Base-by-base conservation (phyloP, 2,888 invertebrate species). In the Perdita meconis region DNA sequence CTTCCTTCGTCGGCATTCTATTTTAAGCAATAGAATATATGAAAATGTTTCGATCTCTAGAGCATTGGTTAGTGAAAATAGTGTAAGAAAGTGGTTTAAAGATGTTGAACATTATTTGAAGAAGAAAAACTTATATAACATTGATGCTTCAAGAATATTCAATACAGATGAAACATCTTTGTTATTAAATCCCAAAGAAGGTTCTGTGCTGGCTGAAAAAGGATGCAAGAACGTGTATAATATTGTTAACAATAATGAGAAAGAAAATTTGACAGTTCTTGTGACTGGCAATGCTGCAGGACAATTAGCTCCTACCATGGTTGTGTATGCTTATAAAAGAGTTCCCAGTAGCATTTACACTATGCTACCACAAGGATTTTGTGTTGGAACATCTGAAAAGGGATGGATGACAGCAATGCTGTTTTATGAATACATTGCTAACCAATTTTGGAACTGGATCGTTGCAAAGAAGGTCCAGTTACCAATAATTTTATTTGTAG, bases 401-500 rank as follows among this genome's bases (percentile, higher is more conserved):
- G 42, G 42, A n/a, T 42, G 42, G n/a, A 42, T 42, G 42, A 42
- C n/a, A n/a, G n/a, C n/a, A n/a, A n/a, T n/a, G n/a, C n/a, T n/a
- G n/a, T 42, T 42, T 16, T 42, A n/a, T 42, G 42, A 42, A 42
- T 42, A 42, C 6, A 16, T 42, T 1, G 16, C 6, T 6, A n/a
- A n/a, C 16, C 13, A 4, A 1, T 42, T 42, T 42, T 42, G 16
- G 13, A 42, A 42, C n/a, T 42, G 42, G 42, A n/a, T 13, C 6
- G 16, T 42, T 42, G 5, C 13, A 42, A 42, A 6, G 42, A 13
- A 42, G 13, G 16, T 42, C 16, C n/a, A 42, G 6, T 42, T 42
- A n/a, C 16, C 42, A n/a, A 42, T 42, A n/a, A 42, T n/a, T 42
- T 42, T 42, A 42, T 42, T 42, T n/a, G 42, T 42, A n/a, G 42